These are phyloP conservation scores for Psammodynastes pulverulentus DNA, from an alignment of 2,113 vertebrate species.

Conservation along the genomic window DNA sequence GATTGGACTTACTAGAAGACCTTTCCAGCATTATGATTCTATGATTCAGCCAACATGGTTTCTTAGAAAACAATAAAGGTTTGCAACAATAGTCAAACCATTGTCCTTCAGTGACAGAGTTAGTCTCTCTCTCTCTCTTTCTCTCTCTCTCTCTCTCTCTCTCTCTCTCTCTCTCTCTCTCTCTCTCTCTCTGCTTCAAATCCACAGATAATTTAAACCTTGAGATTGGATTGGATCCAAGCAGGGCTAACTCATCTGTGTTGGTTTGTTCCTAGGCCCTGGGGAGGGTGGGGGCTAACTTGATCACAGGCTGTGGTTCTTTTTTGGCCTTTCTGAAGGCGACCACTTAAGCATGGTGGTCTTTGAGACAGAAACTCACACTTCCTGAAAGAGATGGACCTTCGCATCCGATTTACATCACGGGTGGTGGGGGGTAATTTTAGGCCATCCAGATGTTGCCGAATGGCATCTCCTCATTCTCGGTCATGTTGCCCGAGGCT, in stretches of 20 bases:
- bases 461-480: background rate
- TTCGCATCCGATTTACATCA: background rate
- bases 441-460: background rate
- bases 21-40: too few species aligned
- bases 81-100: background rate
- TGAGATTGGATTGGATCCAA: background rate
- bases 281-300: background rate
- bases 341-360: background rate
- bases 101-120: background rate
- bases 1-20: too few species aligned
- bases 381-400: background rate
- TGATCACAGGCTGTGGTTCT: background rate
- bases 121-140: too few species aligned
- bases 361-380: background rate
- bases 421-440: background rate
- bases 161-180: too few species aligned
- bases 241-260: background rate
- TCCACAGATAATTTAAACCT: background rate
- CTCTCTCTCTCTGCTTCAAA: background rate
- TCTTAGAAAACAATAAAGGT: background rate
- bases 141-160: too few species aligned
- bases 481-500: background rate
- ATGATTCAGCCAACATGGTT: background rate
- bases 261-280: background rate
- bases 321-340: background rate